A percentile compares a stretch with the other conserved stretches of the same genome.
These are phyloP conservation scores for honey bee (Apis mellifera) DNA, from an alignment of 1,140 invertebrate genomes.

Conservation along the genomic window DNA sequence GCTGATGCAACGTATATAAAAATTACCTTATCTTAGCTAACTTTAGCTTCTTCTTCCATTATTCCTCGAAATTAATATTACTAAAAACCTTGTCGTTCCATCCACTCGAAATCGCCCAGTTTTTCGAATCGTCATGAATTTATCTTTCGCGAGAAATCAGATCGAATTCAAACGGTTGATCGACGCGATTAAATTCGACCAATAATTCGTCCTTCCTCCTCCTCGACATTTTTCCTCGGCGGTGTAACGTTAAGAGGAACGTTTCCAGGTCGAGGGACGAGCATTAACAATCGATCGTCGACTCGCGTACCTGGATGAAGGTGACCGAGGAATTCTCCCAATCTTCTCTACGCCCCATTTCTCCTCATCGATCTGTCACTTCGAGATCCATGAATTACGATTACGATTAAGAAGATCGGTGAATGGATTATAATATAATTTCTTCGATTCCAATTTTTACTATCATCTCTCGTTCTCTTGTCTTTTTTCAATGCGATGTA, in stretches of 20 bases:
- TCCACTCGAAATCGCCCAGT: too few species aligned
- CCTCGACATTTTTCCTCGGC: conserved; percentile 24
- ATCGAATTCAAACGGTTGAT: background rate
- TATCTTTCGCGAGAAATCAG: too few species aligned
- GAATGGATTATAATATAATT: too few species aligned
- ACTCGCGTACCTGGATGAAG: conserved; percentile 12
- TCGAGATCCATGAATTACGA: background rate
- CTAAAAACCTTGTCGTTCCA: too few species aligned
- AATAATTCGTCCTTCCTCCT: background rate
- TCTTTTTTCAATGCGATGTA: too few species aligned
- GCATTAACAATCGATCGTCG: conserved; percentile 59
- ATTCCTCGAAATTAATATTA: too few species aligned
- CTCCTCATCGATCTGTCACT: conserved; percentile 1
- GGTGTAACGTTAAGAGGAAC: background rate
- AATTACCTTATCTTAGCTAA: too few species aligned
- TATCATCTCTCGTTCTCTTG: too few species aligned
- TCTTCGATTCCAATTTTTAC: too few species aligned
- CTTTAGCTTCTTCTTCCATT: too few species aligned
- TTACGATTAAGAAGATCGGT: background rate
- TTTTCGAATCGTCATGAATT: too few species aligned
- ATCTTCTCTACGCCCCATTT: conserved; percentile 46
- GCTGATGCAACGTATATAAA: too few species aligned
- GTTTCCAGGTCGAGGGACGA: conserved; percentile 58
- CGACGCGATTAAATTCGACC: conserved; percentile 27
- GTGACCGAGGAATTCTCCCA: conserved; percentile 27